Base-by-base conservation (phyloP, 2,888 invertebrate genomes). In the Arge pagana region DNA sequence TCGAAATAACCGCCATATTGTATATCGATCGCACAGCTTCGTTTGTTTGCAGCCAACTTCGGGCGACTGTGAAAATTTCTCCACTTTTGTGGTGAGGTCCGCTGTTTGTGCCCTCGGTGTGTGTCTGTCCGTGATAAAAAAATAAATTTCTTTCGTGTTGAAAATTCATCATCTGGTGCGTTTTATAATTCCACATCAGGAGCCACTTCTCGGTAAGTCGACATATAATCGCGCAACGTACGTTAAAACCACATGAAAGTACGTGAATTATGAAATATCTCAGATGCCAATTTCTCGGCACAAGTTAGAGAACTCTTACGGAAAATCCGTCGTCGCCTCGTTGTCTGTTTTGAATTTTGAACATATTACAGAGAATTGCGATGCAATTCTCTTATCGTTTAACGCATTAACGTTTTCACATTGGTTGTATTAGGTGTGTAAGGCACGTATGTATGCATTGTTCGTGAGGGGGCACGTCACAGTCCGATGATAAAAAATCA, bases 41-140 rank as follows among this genome's bases (percentile, higher is more conserved):
- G 19, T 45, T 45, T 45, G 45, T 45, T 45, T 45, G 45, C 35
- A 55, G 62, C 58, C 59, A 63, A 66, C 63, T 70, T 70, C 70
- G 66, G 41, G 37, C 41, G 45, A 33, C 57, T 62, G 58, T 62
- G 45, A 60, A 45, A 62, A 61, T 68, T 63, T 66, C 65, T 64
- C 64, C 58, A 62, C 65, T 64, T 65, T 68, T 65, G 63, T 58
- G 59, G 61, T 59, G 62, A 33, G 10, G 10, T 58, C 58, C 59
- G 61, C 59, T 59, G 59, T 56, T 62, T 50, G 48, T 53, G 45
- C 37, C 18, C 51, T 49, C 45, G 53, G 54, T 55, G 55, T 54
- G 53, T 48, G 39, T 51, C 54, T 50, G 48, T 56, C 50, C 55
- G 49, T 28, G 18, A 23, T 41, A 31, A 24, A 16, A n/a, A 55